phyloP scores from a whole-genome alignment of 2,113 vertebrate genomes.

The Paradoxurus hermaphroditus region DNA sequence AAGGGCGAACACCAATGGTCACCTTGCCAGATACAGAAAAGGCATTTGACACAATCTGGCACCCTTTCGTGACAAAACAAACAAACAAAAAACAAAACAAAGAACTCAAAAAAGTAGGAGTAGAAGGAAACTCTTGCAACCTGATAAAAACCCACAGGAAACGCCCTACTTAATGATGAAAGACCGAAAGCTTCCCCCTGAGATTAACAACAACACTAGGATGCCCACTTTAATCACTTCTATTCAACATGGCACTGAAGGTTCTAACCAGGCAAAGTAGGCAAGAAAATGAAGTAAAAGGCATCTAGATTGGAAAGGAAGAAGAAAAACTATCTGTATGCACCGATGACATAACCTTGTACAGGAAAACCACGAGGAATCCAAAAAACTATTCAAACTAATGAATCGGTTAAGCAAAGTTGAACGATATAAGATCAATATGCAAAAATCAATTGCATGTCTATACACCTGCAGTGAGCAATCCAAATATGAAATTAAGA shows the following conservation, averaged over 20 bases:
- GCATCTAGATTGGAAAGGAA: background rate
- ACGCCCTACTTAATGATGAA: background rate
- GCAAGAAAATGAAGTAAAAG: conserved; percentile 30
- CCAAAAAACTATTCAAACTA: background rate
- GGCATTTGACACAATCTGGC: conserved; percentile 5
- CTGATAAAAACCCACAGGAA: conserved; percentile 7
- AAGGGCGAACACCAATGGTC: background rate
- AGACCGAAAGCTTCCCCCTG: background rate
- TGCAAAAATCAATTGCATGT: conserved; percentile 22
- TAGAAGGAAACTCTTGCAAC: background rate
- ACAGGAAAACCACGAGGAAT: background rate
- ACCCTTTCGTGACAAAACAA: background rate
- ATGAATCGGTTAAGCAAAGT: background rate
- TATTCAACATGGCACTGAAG: background rate
- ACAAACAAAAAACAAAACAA: background rate
- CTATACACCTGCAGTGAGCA: background rate
- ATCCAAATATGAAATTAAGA: conserved; percentile 22
- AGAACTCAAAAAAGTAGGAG: background rate
- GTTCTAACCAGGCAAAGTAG: conserved; percentile 5
- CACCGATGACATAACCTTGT: background rate
- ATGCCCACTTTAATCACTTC: background rate
- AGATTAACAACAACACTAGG: background rate
- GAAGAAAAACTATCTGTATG: background rate
- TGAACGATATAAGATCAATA: background rate
- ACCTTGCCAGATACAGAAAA: conserved; percentile 31